Percentiles rank a stretch among this genome's conserved stretches.
These are phyloP conservation scores for Myrmophylax atrothorax DNA, from an alignment of 2,113 vertebrate species.

Conservation along the genomic window DNA sequence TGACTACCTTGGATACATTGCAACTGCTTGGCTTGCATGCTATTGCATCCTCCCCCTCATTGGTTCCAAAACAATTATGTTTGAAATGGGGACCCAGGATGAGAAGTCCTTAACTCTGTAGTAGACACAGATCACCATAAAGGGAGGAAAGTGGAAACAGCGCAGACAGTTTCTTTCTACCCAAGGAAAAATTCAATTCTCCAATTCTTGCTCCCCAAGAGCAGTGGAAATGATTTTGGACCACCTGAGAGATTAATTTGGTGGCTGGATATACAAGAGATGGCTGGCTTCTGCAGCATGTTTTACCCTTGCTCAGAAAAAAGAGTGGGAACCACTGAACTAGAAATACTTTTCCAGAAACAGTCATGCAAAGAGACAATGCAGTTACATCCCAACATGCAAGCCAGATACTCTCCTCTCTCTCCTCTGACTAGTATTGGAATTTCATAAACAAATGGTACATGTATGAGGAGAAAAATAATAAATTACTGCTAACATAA, in stretches of 20 bases:
- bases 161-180: background rate
- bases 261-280: background rate
- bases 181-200: background rate
- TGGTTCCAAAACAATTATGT: background rate
- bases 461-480: background rate
- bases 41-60: background rate
- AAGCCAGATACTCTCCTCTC: slow-evolving; percentile 46
- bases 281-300: background rate
- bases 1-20: background rate
- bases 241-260: background rate
- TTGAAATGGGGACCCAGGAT: background rate
- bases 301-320: background rate
- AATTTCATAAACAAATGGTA: slow-evolving; percentile 24
- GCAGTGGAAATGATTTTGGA: background rate
- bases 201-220: background rate
- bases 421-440: background rate
- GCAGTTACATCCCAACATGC: slow-evolving; percentile 59
- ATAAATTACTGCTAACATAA: slow-evolving; percentile 2
- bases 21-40: background rate
- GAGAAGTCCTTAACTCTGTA: background rate
- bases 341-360: slow-evolving; percentile 36
- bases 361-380: slow-evolving; percentile 55
- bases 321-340: slow-evolving; percentile 59
- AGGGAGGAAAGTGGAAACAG: background rate
- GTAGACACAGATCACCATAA: background rate